Evolutionary conservation across 2,113 vertebrate genomes (phyloP).

Genomic region (Sialia sialis): DNA sequence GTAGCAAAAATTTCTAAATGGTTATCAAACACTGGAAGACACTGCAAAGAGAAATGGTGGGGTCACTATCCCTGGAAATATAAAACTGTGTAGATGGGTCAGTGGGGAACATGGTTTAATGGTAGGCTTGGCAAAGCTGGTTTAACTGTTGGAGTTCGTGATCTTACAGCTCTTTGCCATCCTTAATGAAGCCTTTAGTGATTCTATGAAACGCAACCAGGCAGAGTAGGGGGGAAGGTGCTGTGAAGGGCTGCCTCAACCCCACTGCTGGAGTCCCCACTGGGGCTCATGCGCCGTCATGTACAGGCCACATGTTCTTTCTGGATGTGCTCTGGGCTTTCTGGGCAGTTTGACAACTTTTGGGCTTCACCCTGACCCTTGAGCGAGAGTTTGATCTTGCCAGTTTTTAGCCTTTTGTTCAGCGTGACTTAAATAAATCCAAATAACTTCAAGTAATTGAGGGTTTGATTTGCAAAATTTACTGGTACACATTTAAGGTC

Average conservation of each 20-base stretch:
- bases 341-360: background rate
- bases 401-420: background rate
- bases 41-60: background rate
- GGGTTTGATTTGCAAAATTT: background rate
- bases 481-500: accelerated
- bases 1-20: background rate
- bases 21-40: background rate
- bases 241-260: background rate
- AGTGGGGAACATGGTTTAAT: background rate
- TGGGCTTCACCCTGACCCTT: background rate
- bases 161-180: background rate
- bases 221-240: background rate
- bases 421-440: background rate
- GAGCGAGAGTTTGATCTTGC: background rate
- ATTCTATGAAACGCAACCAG: background rate
- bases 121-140: background rate
- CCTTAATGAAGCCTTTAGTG: background rate
- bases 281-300: accelerated
- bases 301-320: background rate
- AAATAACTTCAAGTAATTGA: background rate
- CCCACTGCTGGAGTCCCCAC: too few species aligned
- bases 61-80: background rate
- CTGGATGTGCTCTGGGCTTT: accelerated
- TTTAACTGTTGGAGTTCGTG: too few species aligned
- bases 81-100: too few species aligned